These are phyloP conservation scores for Leptatherina wallacei DNA, from an alignment of 2,797 vertebrate genomes.

Conservation along the genomic window DNA sequence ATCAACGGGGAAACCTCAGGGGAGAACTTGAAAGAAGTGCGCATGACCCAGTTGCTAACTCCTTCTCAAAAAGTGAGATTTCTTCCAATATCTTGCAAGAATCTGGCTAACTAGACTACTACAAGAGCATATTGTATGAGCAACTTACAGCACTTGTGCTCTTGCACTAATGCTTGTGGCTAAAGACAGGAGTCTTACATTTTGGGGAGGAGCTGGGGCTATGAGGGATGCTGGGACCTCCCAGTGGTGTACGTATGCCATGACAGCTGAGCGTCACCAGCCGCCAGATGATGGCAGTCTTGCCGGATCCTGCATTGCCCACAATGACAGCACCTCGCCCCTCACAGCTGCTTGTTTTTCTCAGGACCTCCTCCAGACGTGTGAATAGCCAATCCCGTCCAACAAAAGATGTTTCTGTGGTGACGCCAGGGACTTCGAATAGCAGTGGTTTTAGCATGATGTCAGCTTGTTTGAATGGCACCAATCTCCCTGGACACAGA, in stretches of 20 bases:
- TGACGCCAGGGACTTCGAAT: constrained; percentile 96
- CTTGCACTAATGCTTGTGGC: background rate
- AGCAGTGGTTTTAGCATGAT: constrained; percentile 96
- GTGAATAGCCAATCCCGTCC: constrained; percentile 96
- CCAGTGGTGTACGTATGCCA: constrained; percentile 90
- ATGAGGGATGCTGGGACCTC: constrained; percentile 84
- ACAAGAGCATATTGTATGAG: constrained; percentile 6
- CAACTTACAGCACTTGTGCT: constrained; percentile 4
- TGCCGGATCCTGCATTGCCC: constrained; percentile 95
- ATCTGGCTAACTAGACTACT: constrained; percentile 5
- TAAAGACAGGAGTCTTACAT: constrained; percentile 78
- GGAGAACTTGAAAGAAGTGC: constrained; percentile 67
- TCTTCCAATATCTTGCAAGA: constrained; percentile 29
- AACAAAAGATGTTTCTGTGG: constrained; percentile 90
- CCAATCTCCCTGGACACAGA: constrained; percentile 85
- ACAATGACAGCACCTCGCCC: constrained; percentile 90
- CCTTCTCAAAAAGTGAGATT: constrained; percentile 45
- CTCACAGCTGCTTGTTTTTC: constrained; percentile 81
- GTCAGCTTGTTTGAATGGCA: constrained; percentile 93
- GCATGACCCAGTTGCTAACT: constrained; percentile 67
- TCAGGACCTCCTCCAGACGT: constrained; percentile 89
- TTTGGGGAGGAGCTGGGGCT: constrained; percentile 88
- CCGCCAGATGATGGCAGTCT: constrained; percentile 93
- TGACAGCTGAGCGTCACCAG: constrained; percentile 97
- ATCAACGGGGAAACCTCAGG: constrained; percentile 71